phyloP scores from a whole-genome alignment of 2,888 invertebrate genomes.

The Meiosimyza decipiens region DNA sequence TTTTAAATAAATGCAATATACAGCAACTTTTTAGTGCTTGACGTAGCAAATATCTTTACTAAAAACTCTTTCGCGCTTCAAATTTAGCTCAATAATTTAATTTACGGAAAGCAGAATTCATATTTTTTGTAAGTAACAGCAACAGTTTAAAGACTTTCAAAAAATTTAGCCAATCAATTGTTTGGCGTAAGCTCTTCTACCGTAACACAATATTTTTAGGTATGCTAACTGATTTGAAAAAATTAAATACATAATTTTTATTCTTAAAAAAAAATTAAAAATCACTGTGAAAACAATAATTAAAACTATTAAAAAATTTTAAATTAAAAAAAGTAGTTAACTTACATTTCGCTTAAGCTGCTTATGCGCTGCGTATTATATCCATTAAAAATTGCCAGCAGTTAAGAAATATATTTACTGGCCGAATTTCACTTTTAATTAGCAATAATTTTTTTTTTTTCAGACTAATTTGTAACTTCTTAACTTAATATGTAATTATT shows the following conservation, averaged over 20 bases:
- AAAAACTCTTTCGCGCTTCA: too few species aligned
- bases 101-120: too few species aligned
- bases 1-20: too few species aligned
- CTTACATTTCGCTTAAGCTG: not conserved
- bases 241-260: not conserved
- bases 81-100: too few species aligned
- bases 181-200: conserved; percentile 1
- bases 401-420: too few species aligned
- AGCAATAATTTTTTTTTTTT: conserved; percentile 1
- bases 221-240: not conserved
- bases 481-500: conserved; percentile 31
- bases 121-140: too few species aligned
- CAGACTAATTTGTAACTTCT: conserved; percentile 17
- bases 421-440: conserved; percentile 9
- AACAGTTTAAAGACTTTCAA: too few species aligned
- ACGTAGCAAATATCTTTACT: too few species aligned
- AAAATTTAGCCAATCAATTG: too few species aligned
- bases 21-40: too few species aligned
- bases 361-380: not conserved
- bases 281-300: conserved; percentile 18
- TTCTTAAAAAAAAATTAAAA: not conserved
- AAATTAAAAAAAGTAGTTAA: conserved; percentile 4
- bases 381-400: not conserved
- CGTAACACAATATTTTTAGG: too few species aligned
- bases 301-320: not conserved